Conservation (phyloP, 2,888 invertebrate genomes). For the Leucophenga maculata region DNA sequence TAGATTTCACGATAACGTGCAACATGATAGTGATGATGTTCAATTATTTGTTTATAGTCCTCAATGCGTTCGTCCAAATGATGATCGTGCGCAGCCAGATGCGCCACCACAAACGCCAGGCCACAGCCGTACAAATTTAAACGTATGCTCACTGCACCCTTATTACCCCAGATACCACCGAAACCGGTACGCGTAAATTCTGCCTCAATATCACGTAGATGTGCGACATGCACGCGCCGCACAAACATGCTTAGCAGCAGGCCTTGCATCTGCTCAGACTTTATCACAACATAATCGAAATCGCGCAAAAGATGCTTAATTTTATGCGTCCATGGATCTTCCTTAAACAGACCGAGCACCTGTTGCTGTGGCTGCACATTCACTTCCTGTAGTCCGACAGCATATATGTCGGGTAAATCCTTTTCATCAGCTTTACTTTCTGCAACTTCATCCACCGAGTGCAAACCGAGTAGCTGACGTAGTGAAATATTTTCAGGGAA, state of each 20-base stretch:
- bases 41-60: slow-evolving; percentile 90
- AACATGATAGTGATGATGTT: slow-evolving; percentile 85
- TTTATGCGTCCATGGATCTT: slow-evolving; percentile 87
- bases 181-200: slow-evolving; percentile 92
- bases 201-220: slow-evolving; percentile 87
- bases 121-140: slow-evolving; percentile 91
- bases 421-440: slow-evolving; percentile 57
- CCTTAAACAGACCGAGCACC: slow-evolving; percentile 84
- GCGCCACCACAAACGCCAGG: slow-evolving; percentile 89
- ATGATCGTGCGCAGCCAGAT: slow-evolving; percentile 92
- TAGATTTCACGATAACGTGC: slow-evolving; percentile 86
- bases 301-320: slow-evolving; percentile 80
- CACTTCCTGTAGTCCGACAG: slow-evolving; percentile 91
- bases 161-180: slow-evolving; percentile 96
- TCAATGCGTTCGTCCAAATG: slow-evolving; percentile 86
- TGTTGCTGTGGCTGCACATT: slow-evolving; percentile 90
- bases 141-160: slow-evolving; percentile 92
- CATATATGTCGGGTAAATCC: slow-evolving; percentile 85
- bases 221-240: slow-evolving; percentile 84
- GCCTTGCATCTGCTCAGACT: slow-evolving; percentile 88
- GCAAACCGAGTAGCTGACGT: slow-evolving; percentile 80
- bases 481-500: slow-evolving; percentile 82
- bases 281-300: slow-evolving; percentile 83
- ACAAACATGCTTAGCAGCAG: slow-evolving; percentile 85
- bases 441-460: slow-evolving; percentile 73